These are phyloP conservation scores for Stichopus horrens DNA, from an alignment of 53 echinoderm and acorn worm genomes.

Conservation along the genomic window DNA sequence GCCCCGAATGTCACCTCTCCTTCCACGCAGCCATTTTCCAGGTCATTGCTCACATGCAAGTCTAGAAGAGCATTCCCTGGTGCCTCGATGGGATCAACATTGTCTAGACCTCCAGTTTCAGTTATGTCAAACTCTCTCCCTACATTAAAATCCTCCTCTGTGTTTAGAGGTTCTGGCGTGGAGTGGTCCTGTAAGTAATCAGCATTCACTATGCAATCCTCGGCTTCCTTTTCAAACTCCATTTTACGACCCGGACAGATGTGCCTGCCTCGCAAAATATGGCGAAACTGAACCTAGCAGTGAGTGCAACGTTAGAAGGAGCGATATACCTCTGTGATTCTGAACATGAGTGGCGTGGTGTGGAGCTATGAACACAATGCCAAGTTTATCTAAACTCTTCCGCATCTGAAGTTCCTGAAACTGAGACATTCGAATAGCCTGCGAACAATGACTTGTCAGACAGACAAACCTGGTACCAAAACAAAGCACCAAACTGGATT, in stretches of 20 bases:
- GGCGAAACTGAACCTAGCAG: too few relatives aligned
- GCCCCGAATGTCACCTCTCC: neutral
- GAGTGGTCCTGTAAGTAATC: neutral
- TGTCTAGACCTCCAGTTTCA: neutral
- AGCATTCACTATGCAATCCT: neutral
- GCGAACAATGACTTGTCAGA: neutral
- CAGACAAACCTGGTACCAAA: slow-evolving; percentile 11
- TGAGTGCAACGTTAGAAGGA: too few relatives aligned
- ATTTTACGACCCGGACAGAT: neutral
- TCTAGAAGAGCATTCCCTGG: slow-evolving; percentile 18
- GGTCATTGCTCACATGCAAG: neutral
- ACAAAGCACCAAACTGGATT: neutral
- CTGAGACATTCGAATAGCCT: neutral
- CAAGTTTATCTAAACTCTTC: neutral
- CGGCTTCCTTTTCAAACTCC: neutral
- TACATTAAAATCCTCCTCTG: neutral
- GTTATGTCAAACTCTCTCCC: neutral
- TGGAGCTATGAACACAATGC: neutral
- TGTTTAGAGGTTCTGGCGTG: neutral
- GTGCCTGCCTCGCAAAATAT: too few relatives aligned
- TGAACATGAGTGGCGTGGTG: too few relatives aligned
- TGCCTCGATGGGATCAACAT: neutral
- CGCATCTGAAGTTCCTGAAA: neutral
- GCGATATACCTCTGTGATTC: too few relatives aligned
- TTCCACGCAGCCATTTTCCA: slow-evolving; percentile 1